phyloP scores from a whole-genome alignment of 2,888 invertebrate genomes.

The Dichetophora obliterata region DNA sequence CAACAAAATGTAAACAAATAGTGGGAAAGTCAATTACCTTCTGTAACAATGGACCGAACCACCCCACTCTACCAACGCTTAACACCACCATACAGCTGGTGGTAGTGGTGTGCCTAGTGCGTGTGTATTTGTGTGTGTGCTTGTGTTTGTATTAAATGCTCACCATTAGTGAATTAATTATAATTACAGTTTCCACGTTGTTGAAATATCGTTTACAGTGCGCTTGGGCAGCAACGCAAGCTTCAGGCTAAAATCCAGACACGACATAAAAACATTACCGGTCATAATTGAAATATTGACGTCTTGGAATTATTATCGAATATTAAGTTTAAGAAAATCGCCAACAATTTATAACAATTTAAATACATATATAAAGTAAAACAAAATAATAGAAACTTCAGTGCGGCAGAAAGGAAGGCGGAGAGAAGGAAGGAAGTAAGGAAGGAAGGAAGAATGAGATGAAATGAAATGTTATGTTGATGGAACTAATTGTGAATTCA shows the following conservation, averaged over 20 bases:
- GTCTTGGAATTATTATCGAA: background rate
- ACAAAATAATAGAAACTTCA: background rate
- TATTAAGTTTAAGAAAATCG: background rate
- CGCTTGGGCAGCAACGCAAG: background rate
- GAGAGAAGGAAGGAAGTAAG: background rate
- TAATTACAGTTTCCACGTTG: background rate
- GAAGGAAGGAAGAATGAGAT: background rate
- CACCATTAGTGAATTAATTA: conserved; percentile 7
- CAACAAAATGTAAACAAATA: conserved; percentile 6
- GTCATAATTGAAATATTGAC: background rate
- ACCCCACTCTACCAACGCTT: background rate
- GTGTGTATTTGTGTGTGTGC: conserved; percentile 4
- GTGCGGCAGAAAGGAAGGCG: conserved; percentile 32
- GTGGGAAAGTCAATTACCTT: conserved; percentile 29
- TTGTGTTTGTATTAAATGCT: background rate
- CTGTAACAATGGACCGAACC: background rate
- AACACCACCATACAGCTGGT: background rate
- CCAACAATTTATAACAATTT: background rate
- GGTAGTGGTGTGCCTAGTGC: background rate
- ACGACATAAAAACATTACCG: background rate
- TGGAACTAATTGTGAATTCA: conserved; percentile 43
- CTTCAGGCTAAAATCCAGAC: background rate
- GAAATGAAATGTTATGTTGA: conserved; percentile 14
- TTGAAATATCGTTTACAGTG: background rate
- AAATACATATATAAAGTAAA: conserved; percentile 1